phyloP scores from a whole-genome alignment of 2,888 invertebrate species.

The Drosophila stalkeri region DNA sequence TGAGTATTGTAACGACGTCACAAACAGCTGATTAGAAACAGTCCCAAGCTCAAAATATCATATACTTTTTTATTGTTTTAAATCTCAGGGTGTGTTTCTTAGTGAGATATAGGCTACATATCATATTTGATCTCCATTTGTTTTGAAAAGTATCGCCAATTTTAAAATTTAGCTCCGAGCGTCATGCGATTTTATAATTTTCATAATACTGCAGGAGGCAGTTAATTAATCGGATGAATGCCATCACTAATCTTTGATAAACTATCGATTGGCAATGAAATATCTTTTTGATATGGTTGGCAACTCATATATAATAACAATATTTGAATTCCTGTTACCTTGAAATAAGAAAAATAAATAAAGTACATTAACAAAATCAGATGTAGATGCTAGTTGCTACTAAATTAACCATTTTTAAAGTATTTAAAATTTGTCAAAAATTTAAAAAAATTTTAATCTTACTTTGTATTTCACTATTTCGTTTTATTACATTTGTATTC shows the following conservation, averaged over 20 bases:
- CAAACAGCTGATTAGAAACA: neutral
- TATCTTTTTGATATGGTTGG: neutral
- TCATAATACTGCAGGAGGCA: too few species aligned
- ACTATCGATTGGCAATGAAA: too few species aligned
- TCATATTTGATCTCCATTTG: too few species aligned
- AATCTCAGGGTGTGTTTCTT: too few species aligned
- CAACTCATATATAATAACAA: too few species aligned
- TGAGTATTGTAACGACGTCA: conserved; percentile 15
- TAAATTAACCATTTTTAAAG: neutral
- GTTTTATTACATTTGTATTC: conserved; percentile 18
- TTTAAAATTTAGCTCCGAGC: neutral
- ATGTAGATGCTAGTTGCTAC: neutral
- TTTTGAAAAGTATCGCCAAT: neutral
- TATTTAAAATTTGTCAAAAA: too few species aligned
- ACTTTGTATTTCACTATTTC: conserved; percentile 4
- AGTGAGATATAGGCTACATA: too few species aligned
- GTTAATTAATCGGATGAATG: neutral
- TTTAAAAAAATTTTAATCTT: neutral
- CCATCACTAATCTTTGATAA: neutral
- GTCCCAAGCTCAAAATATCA: too few species aligned
- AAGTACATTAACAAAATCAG: neutral
- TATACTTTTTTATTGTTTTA: too few species aligned
- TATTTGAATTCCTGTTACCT: too few species aligned
- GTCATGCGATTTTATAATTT: too few species aligned
- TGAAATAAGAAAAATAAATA: too few species aligned